phyloP scores from a whole-genome alignment of 35 echinoderm and acorn worm species.

The Heliocidaris tuberculata region DNA sequence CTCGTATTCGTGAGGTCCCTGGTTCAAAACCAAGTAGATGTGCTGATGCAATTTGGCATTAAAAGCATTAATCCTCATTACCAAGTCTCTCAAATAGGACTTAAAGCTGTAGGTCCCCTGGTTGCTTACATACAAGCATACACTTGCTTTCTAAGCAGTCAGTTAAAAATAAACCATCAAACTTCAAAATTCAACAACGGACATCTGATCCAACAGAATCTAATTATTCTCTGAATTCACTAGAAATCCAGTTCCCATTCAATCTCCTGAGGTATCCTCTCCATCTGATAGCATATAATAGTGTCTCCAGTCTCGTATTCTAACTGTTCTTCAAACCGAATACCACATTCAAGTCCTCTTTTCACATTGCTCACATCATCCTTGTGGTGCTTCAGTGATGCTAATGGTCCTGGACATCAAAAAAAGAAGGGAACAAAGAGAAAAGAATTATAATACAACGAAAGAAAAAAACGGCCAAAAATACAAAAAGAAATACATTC shows the following conservation, averaged over 20 bases:
- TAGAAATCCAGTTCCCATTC: slow-evolving; percentile 93
- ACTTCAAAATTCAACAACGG: no score
- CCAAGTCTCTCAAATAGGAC: no score
- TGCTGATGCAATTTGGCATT: no score
- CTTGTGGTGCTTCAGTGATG: slow-evolving; percentile 90
- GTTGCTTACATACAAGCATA: no score
- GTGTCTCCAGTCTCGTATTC: slow-evolving; percentile 75
- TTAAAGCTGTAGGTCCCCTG: no score
- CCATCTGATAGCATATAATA: slow-evolving; percentile 77
- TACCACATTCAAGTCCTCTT: slow-evolving; percentile 90
- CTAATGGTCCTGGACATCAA: slow-evolving; percentile 69
- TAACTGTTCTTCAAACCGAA: slow-evolving; percentile 79
- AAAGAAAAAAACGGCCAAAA: not conserved
- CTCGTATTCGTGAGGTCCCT: no score
- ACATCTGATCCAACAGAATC: not conserved
- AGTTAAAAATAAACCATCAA: not conserved
- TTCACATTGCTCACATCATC: slow-evolving; percentile 81
- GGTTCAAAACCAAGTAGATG: no score
- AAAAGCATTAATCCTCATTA: no score
- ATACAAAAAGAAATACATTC: not conserved
- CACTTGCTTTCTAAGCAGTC: not conserved
- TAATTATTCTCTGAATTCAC: not conserved
- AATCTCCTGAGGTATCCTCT: slow-evolving; percentile 64
- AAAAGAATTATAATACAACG: not conserved
- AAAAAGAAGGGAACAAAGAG: not conserved